Evolutionary conservation across 92 coral and sea anemone species (phyloP).

Genomic region (Bergia puertoricense): DNA sequence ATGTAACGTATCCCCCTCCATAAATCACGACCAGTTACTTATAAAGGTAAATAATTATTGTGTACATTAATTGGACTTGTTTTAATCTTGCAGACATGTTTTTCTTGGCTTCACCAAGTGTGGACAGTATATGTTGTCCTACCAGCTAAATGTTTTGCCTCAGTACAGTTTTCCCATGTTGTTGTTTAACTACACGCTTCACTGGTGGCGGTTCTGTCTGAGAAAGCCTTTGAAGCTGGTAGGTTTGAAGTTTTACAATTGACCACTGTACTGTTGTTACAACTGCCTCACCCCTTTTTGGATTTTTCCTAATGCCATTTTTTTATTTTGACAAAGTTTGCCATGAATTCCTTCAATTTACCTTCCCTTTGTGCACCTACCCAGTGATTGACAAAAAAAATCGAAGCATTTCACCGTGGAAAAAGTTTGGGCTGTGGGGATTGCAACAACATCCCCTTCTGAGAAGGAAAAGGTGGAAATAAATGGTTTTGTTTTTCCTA

Average conservation of each 20-base stretch:
- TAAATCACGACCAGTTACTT: too few species aligned
- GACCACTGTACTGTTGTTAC: neutral
- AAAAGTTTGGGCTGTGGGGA: too few species aligned
- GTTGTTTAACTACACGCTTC: constrained; percentile 71
- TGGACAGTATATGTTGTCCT: constrained; percentile 86
- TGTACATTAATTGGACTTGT: neutral
- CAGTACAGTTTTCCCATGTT: constrained; percentile 67
- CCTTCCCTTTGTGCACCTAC: too few species aligned
- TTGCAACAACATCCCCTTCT: too few species aligned
- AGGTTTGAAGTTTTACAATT: constrained; percentile 2
- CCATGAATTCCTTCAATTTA: too few species aligned
- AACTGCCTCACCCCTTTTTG: too few species aligned
- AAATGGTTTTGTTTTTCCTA: too few species aligned
- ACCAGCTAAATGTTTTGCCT: constrained; percentile 60
- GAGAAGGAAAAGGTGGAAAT: too few species aligned
- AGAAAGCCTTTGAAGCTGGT: constrained; percentile 81
- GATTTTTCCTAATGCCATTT: too few species aligned
- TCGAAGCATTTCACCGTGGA: too few species aligned
- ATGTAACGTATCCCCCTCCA: neutral
- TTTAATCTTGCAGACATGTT: constrained; percentile 74
- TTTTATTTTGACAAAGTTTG: too few species aligned
- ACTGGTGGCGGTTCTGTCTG: constrained; percentile 91
- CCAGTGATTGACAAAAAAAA: too few species aligned
- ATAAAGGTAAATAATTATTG: neutral
- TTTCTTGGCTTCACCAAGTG: constrained; percentile 91